Evolutionary conservation across 2,888 invertebrate species (phyloP), one percentile per base, ranked within the genome.

Genomic region (Chymomyza caudatula): DNA sequence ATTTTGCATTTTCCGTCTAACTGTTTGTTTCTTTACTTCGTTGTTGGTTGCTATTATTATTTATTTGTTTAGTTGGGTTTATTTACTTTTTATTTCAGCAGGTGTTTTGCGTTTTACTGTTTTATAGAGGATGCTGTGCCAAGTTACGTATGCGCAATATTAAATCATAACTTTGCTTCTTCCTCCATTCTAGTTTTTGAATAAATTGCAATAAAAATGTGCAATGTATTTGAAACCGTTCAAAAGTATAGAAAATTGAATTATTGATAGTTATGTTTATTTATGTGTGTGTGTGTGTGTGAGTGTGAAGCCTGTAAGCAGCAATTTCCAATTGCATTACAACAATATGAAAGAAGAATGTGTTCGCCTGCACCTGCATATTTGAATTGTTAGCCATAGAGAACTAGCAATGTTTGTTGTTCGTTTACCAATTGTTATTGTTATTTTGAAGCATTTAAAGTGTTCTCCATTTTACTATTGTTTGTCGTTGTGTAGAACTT

Each of bases 191-290:
- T n/a, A n/a, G 19, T 23, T 53, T n/a, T 63, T 71, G 69, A 60
- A 68, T 78, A 76, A 74, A 80, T 80, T 77, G 69, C 68, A 67
- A 71, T 71, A 73, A 74, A 71, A 71, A 78, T 81, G 74, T 72
- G 65, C 63, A 60, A 62, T 60, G 44, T 47, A 42, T 63, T 63
- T 55, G 37, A 44, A 51, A 60, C 60, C 70, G 69, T 80, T 67
- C 65, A 57, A 71, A 69, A 73, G 78, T 63, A 57, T 60, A 67
- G 64, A 71, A 65, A 75, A 77, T 80, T 70, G 84, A 71, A 78
- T 84, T 71, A 80, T 81, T 77, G 76, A 80, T 80, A 78, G 67
- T 60, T 80, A 65, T 74, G 65, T 73, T 78, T 81, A 78, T 78
- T 78, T 81, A 81, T 81, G 17, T 42, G 44, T 64, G 37, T 66